Evolutionary conservation across 2,888 invertebrate species (phyloP).

Genomic region (Cetonia aurata): DNA sequence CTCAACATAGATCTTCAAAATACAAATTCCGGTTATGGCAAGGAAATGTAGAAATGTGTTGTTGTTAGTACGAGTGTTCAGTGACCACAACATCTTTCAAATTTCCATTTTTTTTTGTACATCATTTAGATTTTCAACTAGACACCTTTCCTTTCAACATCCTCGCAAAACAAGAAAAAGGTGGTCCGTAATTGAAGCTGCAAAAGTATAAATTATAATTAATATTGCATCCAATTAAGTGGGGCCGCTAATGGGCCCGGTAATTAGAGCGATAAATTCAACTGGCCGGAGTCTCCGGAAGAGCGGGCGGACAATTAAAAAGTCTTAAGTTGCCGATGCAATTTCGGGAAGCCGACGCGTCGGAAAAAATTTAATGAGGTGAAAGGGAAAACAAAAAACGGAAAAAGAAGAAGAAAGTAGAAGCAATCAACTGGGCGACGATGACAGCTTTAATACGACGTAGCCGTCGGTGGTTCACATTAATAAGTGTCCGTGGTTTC

Average conservation of each 20-base stretch:
- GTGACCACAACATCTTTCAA: no score
- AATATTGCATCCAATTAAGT: slow-evolving; percentile 36
- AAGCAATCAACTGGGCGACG: slow-evolving; percentile 25
- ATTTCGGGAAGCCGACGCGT: slow-evolving; percentile 12
- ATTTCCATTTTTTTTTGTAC: no score
- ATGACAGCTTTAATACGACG: slow-evolving; percentile 33
- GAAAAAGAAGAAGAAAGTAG: slow-evolving; percentile 6
- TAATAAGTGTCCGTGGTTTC: slow-evolving; percentile 8
- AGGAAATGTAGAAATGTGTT: no score
- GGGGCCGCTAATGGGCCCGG: slow-evolving; percentile 28
- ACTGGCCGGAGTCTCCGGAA: slow-evolving; percentile 10
- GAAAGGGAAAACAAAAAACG: slow-evolving; percentile 15
- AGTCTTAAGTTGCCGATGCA: slow-evolving; percentile 35
- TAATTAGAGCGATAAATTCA: slow-evolving; percentile 33
- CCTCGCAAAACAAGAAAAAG: slow-evolving; percentile 5
- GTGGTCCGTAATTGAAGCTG: slow-evolving; percentile 1
- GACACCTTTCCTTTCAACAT: no score
- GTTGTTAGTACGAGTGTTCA: no score
- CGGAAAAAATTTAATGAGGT: slow-evolving; percentile 38
- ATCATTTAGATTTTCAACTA: no score
- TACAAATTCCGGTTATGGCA: no score
- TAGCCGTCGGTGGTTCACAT: slow-evolving; percentile 6
- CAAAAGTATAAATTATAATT: slow-evolving; percentile 33
- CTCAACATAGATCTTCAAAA: no score
- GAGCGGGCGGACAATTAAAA: slow-evolving; percentile 31